Percentiles rank a stretch among this genome's conserved stretches.
phyloP scores from a whole-genome alignment of 2,113 vertebrate species.

The Elephantulus edwardii region DNA sequence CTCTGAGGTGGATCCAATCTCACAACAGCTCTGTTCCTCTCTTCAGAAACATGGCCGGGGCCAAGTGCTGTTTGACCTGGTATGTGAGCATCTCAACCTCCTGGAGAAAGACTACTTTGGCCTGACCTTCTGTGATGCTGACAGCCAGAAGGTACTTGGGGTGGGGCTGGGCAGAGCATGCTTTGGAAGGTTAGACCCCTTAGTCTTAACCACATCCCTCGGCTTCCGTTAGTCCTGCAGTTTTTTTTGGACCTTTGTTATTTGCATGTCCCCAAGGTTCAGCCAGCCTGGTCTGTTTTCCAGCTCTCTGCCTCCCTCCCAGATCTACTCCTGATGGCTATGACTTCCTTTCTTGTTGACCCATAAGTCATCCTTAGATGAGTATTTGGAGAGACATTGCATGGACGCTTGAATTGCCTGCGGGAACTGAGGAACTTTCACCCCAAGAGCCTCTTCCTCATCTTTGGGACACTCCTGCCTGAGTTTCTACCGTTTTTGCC shows the following conservation, averaged over 20 bases:
- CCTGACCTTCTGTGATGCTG: conserved; percentile 93
- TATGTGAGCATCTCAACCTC: conserved; percentile 97
- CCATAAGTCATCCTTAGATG: background rate
- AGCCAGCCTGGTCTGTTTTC: background rate
- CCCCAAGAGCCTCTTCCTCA: background rate
- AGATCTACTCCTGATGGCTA: background rate
- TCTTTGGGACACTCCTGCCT: background rate
- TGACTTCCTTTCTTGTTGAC: conserved; percentile 6
- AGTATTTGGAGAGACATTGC: background rate
- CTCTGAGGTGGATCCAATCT: background rate
- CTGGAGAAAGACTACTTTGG: conserved; percentile 99
- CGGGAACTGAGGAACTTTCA: background rate
- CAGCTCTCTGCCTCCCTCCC: background rate
- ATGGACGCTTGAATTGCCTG: background rate
- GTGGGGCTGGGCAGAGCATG: background rate
- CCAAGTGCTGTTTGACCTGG: conserved; percentile 93
- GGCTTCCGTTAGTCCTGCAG: background rate
- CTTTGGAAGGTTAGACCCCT: background rate
- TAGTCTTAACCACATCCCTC: background rate
- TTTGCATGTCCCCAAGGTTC: background rate
- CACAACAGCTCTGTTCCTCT: conserved; percentile 12
- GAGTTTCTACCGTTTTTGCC: background rate
- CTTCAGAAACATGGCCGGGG: conserved; percentile 94
- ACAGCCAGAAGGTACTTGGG: conserved; percentile 94
- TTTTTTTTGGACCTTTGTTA: background rate